phyloP scores from a whole-genome alignment of 2,888 invertebrate species.

The Carabus problematicus region DNA sequence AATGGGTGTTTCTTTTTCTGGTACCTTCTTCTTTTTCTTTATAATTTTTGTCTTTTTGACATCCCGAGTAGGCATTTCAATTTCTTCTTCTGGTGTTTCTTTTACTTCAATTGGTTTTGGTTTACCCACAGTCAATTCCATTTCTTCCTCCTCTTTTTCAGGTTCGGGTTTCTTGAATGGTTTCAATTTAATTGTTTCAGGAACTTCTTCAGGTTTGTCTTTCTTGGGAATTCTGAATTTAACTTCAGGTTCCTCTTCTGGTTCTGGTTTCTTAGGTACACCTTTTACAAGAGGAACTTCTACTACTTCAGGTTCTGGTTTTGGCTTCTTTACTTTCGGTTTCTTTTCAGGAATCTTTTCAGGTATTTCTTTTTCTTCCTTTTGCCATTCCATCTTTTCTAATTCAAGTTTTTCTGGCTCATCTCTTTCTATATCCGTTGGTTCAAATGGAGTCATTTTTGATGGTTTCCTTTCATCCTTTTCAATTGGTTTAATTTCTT shows the following conservation, averaged over 20 bases:
- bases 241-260: conserved; percentile 58
- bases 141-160: conserved; percentile 42
- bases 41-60: conserved; percentile 54
- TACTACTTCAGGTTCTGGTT: conserved; percentile 58
- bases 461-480: conserved; percentile 51
- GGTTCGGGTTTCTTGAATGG: conserved; percentile 46
- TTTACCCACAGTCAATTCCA: conserved; percentile 53
- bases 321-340: conserved; percentile 47
- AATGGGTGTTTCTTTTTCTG: conserved; percentile 47
- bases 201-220: conserved; percentile 45
- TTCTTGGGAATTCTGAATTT: conserved; percentile 55
- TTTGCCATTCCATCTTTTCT: conserved; percentile 52
- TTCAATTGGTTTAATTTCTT: conserved; percentile 46
- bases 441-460: conserved; percentile 52
- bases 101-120: conserved; percentile 52
- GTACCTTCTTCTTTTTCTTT: conserved; percentile 53
- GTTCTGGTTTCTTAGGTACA: conserved; percentile 57
- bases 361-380: conserved; percentile 53
- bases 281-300: conserved; percentile 56
- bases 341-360: conserved; percentile 51
- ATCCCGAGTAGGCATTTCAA: conserved; percentile 55
- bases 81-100: conserved; percentile 54
- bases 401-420: conserved; percentile 53
- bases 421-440: conserved; percentile 49
- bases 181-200: conserved; percentile 54